phyloP scores from a whole-genome alignment of 2,888 invertebrate genomes.

The Dolichopus griseipennis region DNA sequence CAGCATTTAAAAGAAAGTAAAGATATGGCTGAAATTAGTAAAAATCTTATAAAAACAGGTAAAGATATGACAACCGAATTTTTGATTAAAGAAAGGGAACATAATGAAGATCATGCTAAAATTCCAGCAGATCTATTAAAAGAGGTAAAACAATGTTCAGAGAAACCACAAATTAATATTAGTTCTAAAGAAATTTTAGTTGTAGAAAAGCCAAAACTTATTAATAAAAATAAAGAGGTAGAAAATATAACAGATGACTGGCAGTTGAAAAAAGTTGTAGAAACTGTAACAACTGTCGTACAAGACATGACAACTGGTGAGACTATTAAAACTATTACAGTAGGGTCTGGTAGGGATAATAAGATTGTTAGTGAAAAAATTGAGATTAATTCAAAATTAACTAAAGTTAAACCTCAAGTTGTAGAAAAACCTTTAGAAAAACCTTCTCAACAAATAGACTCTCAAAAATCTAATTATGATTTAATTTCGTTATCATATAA shows the following conservation, averaged over 20 bases:
- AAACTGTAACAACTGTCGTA: constrained; percentile 15
- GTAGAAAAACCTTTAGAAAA: background rate
- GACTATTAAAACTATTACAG: constrained; percentile 8
- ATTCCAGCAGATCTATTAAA: constrained; percentile 11
- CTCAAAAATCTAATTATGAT: background rate
- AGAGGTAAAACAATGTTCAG: background rate
- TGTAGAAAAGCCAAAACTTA: background rate
- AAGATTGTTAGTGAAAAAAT: background rate
- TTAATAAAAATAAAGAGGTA: background rate
- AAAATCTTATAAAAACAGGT: constrained; percentile 14
- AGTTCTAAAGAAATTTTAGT: background rate
- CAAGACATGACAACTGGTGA: constrained; percentile 14
- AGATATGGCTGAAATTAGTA: constrained; percentile 17
- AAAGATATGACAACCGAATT: constrained; percentile 12
- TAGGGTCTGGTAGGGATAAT: constrained; percentile 1
- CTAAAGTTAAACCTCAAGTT: background rate
- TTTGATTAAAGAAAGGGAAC: constrained; percentile 21
- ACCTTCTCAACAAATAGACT: background rate
- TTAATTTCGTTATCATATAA: background rate
- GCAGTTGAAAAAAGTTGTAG: constrained; percentile 15
- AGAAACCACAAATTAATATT: background rate
- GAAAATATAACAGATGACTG: constrained; percentile 10
- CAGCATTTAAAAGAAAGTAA: constrained; percentile 12
- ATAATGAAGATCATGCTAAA: constrained; percentile 16
- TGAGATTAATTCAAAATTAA: background rate